phyloP scores from a whole-genome alignment of 2,888 invertebrate species.

The Sinodicranocentrus sp. region DNA sequence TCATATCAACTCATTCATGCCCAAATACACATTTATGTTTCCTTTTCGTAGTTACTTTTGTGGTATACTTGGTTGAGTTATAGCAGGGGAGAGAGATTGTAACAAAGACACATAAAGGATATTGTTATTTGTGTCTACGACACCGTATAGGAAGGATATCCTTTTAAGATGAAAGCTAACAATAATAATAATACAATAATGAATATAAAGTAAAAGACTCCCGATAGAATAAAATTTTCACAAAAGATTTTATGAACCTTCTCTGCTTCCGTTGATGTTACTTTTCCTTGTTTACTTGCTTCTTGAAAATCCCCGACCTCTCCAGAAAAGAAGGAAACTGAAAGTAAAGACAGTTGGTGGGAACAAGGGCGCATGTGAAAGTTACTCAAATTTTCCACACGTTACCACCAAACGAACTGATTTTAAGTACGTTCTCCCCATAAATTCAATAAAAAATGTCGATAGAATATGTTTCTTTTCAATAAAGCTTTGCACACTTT shows the following conservation, averaged over 20 bases:
- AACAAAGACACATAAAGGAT: not conserved
- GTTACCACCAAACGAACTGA: too few relatives aligned
- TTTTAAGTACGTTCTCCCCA: not conserved
- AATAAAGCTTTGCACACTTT: too few relatives aligned
- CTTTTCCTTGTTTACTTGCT: not conserved
- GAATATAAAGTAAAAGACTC: constrained; percentile 39
- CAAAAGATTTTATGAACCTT: constrained; percentile 27
- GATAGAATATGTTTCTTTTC: not conserved
- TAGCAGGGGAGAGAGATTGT: too few relatives aligned
- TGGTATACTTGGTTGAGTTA: too few relatives aligned
- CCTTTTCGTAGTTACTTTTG: not conserved
- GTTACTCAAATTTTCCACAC: too few relatives aligned
- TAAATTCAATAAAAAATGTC: not conserved
- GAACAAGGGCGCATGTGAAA: not conserved
- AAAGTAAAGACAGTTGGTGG: not conserved
- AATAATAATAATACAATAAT: constrained; percentile 38
- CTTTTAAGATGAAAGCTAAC: constrained; percentile 32
- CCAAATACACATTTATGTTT: not conserved
- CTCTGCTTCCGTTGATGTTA: not conserved
- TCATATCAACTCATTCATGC: not conserved
- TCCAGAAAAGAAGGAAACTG: not conserved
- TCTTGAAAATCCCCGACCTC: not conserved
- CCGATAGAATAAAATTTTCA: constrained; percentile 32
- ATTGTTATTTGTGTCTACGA: not conserved
- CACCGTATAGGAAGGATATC: not conserved